These are phyloP conservation scores for Strigamia maritima DNA, from an alignment of 2,888 invertebrate genomes.

Conservation along the genomic window DNA sequence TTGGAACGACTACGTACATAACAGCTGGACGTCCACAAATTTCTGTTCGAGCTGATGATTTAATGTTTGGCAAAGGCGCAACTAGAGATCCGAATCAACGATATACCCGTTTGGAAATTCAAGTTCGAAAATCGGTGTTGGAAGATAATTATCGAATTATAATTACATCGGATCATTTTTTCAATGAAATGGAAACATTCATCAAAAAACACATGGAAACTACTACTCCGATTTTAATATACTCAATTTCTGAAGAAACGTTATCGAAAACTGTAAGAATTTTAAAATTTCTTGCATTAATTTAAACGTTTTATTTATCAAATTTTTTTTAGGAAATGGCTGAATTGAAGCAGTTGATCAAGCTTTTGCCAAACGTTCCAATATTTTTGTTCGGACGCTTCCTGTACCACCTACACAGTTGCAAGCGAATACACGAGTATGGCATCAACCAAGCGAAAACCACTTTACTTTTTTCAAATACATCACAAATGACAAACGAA, in stretches of 20 bases:
- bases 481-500: slow-evolving; percentile 41
- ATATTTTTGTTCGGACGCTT: slow-evolving; percentile 63
- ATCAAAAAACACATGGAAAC: slow-evolving; percentile 51
- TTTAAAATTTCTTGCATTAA: background rate
- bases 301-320: background rate
- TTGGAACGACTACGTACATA: slow-evolving; percentile 65
- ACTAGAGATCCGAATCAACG: slow-evolving; percentile 31
- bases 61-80: slow-evolving; percentile 46
- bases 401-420: slow-evolving; percentile 56
- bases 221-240: slow-evolving; percentile 68
- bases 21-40: slow-evolving; percentile 67
- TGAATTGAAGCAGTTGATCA: slow-evolving; percentile 61
- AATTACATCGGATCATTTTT: slow-evolving; percentile 62
- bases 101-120: slow-evolving; percentile 70
- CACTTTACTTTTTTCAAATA: slow-evolving; percentile 36
- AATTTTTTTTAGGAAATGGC: slow-evolving; percentile 56
- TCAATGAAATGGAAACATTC: background rate
- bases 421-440: slow-evolving; percentile 56
- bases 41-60: slow-evolving; percentile 61
- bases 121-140: slow-evolving; percentile 66
- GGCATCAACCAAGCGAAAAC: background rate
- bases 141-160: slow-evolving; percentile 70
- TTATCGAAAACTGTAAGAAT: slow-evolving; percentile 58
- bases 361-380: slow-evolving; percentile 59
- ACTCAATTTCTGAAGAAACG: slow-evolving; percentile 63